Conservation (phyloP, 2,797 vertebrate genomes). For the Ibycter americanus region DNA sequence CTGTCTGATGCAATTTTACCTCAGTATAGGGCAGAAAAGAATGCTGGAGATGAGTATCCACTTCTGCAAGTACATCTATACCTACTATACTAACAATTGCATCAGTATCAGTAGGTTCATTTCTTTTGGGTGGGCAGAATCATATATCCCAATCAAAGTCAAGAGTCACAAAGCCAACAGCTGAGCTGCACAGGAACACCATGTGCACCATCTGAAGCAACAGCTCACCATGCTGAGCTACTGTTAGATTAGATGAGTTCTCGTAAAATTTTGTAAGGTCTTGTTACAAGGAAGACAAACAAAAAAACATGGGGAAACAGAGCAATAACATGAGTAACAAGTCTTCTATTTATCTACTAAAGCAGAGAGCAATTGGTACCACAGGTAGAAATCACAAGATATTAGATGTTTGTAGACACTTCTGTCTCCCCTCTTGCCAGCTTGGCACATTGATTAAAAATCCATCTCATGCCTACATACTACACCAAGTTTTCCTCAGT, state of each 20-base stretch:
- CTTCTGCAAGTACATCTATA: not conserved
- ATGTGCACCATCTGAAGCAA: not conserved
- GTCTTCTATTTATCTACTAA: not conserved
- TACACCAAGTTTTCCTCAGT: not conserved
- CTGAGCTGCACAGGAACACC: not conserved
- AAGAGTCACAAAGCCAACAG: not conserved
- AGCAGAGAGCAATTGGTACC: not conserved
- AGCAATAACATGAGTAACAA: not conserved
- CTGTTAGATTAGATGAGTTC: not conserved
- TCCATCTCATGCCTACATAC: not conserved
- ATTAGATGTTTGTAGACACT: not conserved
- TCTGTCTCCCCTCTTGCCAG: not conserved
- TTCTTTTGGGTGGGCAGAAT: not conserved
- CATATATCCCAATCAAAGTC: no score
- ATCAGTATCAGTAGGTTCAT: not conserved
- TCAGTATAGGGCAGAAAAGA: not conserved
- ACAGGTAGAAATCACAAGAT: not conserved
- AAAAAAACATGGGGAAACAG: not conserved
- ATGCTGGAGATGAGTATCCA: not conserved
- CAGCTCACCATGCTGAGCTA: not conserved
- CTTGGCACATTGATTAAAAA: not conserved
- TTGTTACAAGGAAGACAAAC: not conserved
- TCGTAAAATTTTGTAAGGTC: not conserved
- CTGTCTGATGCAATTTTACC: not conserved
- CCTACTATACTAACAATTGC: not conserved